Evolutionary conservation across 2,113 vertebrate species (phyloP), one percentile per base, ranked within the genome.

Genomic region (Antidorcas marsupialis): DNA sequence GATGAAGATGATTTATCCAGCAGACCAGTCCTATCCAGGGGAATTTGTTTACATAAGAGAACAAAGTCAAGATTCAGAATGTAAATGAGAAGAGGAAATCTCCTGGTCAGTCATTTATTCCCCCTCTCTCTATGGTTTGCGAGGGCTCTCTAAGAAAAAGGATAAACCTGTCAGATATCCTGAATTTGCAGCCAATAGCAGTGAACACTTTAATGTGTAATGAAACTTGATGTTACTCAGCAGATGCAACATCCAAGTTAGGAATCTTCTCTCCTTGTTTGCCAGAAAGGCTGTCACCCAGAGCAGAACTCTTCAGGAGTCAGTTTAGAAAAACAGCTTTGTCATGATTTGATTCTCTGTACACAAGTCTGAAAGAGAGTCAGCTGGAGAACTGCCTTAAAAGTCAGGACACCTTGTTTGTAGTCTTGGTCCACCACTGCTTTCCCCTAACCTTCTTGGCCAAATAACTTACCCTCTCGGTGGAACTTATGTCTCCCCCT

Each of bases 221-320:
- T 98, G 83, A 97, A 95, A 97, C 33, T 90, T 97, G 55, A 36
- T 85, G 39, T 97, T 92, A 97, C 84, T 96, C 92, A 97, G 92
- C 89, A 87, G 84, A 53, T 90, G 6, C 3, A 79, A 62, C 57
- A 89, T 84, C 52, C 86, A 95, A 88, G 12, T 94, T 92, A 67
- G 53, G 82, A 91, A 59, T 96, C 91, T 94, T 94, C 53, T 88
- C 60, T 92, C 83, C 82, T 96, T 87, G 17, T 91, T 83, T 95
- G 47, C 87, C 94, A 91, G 76, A 84, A 89, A 96, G 47, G 59
- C 62, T 96, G 95, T 67, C 79, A 55, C 27, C 57, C 50, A 87
- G 27, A 93, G 84, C 67, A 50, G 81, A 96, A 71, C 94, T 97
- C 92, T 93, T 94, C 19, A 86, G 45, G 30, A 93, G 62, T 59